A percentile compares a stretch with the other conserved stretches of the same genome.
Conservation (phyloP, 1,140 invertebrate genomes). For the Uloborus diversus region DNA sequence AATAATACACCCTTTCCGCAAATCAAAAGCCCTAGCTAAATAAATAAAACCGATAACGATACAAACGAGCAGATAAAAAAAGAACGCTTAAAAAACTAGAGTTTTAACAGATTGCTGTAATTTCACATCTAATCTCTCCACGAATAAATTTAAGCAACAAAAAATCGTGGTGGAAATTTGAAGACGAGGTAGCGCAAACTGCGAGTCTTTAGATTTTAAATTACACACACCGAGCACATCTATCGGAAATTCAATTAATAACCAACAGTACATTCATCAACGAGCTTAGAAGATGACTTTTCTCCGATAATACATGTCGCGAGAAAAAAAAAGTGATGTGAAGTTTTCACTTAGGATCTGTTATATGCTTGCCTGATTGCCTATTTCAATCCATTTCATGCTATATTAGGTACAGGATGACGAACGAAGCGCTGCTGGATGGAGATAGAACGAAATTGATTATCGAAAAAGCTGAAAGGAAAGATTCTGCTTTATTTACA, state of each 20-base stretch:
- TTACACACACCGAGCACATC: constrained; percentile 13
- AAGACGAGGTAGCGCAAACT: too few relatives aligned
- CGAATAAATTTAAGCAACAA: too few relatives aligned
- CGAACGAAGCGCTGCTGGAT: constrained; percentile 37
- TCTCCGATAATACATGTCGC: constrained; percentile 15
- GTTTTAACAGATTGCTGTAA: too few relatives aligned
- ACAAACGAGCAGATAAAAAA: too few relatives aligned
- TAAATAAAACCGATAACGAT: too few relatives aligned
- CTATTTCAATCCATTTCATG: constrained; percentile 18
- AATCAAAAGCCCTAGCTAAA: too few relatives aligned
- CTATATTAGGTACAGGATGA: constrained; percentile 39
- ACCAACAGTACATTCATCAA: constrained; percentile 25
- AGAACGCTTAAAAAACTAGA: too few relatives aligned
- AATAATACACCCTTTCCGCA: too few relatives aligned
- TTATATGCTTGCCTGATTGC: constrained; percentile 16
- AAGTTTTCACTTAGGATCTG: background rate
- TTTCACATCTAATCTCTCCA: too few relatives aligned
- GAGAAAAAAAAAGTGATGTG: background rate
- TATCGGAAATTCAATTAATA: constrained; percentile 53
- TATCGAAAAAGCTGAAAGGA: constrained; percentile 66
- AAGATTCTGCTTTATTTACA: constrained; percentile 92
- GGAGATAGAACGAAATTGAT: constrained; percentile 50
- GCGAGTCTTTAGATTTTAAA: constrained; percentile 35
- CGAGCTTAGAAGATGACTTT: constrained; percentile 31
- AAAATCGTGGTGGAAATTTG: too few relatives aligned